Conservation (phyloP, 2,113 vertebrate species). For the Columba livia region DNA sequence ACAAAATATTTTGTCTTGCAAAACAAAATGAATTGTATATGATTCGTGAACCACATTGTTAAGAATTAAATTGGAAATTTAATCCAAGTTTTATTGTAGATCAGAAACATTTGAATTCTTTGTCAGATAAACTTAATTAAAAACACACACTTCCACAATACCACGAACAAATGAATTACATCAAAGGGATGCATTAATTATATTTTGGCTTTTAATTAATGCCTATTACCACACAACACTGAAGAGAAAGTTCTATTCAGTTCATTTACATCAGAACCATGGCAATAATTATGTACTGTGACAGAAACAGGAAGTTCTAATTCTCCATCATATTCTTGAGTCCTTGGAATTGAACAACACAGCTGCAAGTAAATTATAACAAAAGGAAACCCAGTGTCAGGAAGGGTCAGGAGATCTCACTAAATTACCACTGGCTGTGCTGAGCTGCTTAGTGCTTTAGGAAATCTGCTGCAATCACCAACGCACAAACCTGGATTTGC, state of each 20-base stretch:
- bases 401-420: slow-evolving; percentile 37
- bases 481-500: background rate
- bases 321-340: slow-evolving; percentile 48
- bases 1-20: slow-evolving; percentile 4
- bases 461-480: background rate
- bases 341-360: slow-evolving; percentile 46
- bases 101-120: slow-evolving; percentile 54
- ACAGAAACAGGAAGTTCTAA: slow-evolving; percentile 53
- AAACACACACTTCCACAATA: slow-evolving; percentile 42
- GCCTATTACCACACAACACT: slow-evolving; percentile 20
- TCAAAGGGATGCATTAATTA: slow-evolving; percentile 61
- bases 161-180: slow-evolving; percentile 45
- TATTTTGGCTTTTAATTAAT: slow-evolving; percentile 60
- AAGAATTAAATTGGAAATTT: slow-evolving; percentile 41
- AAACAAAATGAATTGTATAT: slow-evolving; percentile 4
- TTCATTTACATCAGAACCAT: slow-evolving; percentile 59
- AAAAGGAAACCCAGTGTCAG: slow-evolving; percentile 25
- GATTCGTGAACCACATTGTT: slow-evolving; percentile 34
- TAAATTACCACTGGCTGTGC: slow-evolving; percentile 33
- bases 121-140: slow-evolving; percentile 63
- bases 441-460: background rate
- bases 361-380: slow-evolving; percentile 42
- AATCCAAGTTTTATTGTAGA: slow-evolving; percentile 47
- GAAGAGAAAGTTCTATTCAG: slow-evolving; percentile 37
- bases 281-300: slow-evolving; percentile 40